Base-by-base conservation (phyloP, 2,113 vertebrate species). In the Mastomys coucha region DNA sequence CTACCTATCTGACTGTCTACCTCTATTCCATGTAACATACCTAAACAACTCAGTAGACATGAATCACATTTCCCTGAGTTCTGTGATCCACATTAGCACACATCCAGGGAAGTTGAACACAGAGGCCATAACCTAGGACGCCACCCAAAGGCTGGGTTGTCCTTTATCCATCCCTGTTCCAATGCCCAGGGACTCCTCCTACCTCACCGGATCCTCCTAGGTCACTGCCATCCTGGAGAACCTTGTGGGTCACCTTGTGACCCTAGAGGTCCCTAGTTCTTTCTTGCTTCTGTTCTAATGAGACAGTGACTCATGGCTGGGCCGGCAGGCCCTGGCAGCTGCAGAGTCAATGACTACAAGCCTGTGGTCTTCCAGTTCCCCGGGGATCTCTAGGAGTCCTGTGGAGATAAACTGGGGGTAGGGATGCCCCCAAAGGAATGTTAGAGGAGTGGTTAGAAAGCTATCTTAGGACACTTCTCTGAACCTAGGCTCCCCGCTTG, bases 141-240 rank as follows among this genome's bases (percentile, higher is more conserved):
- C n/a, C 1, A 67, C 56, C 31, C 60, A 58, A 31, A 58, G 9
- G 16, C 22, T 12, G 20, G 56, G 72, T 7, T 2, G 2, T n/a
- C 65, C 42, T 51, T 75, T 72, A 69, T 56, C 36, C 17, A 45
- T 53, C 5, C n/a, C 28, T n/a, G 63, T 87, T 60, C 28, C 85
- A 60, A 3, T 28, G 49, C 73, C 45, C 42, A 2, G 26, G 2
- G 0, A 36, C 2, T 26, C 73, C 53, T 56, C 26, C 69, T 63
- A 81, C 77, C 31, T 36, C 77, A 20, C 31, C 5, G 17, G 51
- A 67, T 53, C 8, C 0, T 69, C 49, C 0, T 4, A 9, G 53
- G 26, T 93, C 45, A 86, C 36, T 93, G 88, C 93, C 0, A 0
- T 13, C 0, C 0, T 7, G 24, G 58, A 60, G n/a, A 60, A 58